Base-by-base conservation (phyloP, 2,888 invertebrate genomes). In the Camponotus fellah region DNA sequence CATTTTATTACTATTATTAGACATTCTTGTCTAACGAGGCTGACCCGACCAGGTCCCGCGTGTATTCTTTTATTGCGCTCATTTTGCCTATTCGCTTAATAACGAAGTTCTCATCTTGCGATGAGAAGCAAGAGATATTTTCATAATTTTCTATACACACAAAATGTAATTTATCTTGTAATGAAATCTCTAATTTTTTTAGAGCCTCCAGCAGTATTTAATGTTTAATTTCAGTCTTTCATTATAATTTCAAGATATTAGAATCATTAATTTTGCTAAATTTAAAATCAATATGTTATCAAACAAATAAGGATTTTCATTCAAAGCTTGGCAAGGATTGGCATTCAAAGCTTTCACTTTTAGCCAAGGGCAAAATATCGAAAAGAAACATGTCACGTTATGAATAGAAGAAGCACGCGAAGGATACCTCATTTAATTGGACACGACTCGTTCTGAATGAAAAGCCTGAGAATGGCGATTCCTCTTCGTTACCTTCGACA, bases 1-100 rank as follows among this genome's bases (percentile, higher is more conserved):
- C 32, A 46, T 80, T 80, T 80, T 80, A 69, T 71, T 80, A 60
- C 71, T 69, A 46, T 79, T 69, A 71, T 69, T 60, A 69, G 71
- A 80, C 69, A 60, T 80, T 80, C 71, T 60, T 71, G 26, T 46
- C 34, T 34, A 26, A 79, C 21, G 46, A 79, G 60, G 60, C 12
- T 26, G 26, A 66, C 37, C 26, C 37, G 26, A 10, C 43, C 34
- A 4, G 46, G 58, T 58, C 58, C 66, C 72, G 43, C 65, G 62
- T 37, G 53, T 79, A 34, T 79, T 75, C 62, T 62, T 62, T 79
- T 71, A 69, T 40, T 46, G 34, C 60, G 17, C 53, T 49, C 64
- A 17, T 62, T 75, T 46, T 6, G 26, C 40, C 53, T 37, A 37
- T 40, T 62, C n/a, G 32, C 65, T 62, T 53, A 53, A 82, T 62